Conservation (phyloP, 2,797 vertebrate genomes). For the Hemibagrus guttatus region DNA sequence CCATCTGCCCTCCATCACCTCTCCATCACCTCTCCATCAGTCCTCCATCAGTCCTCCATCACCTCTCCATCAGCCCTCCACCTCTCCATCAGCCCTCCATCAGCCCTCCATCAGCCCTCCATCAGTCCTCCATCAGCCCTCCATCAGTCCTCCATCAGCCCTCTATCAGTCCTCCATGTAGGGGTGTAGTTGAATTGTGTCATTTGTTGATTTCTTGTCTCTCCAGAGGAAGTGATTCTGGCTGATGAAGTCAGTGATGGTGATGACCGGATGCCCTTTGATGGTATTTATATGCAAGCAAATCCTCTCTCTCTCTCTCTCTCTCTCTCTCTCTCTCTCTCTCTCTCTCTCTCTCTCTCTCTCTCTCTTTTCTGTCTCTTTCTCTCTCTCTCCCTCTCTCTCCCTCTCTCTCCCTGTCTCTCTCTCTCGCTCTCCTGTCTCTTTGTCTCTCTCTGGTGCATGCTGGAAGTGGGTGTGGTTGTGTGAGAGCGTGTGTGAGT, state of each 20-base stretch:
- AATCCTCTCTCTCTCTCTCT: conserved; percentile 9
- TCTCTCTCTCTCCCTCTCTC: not conserved
- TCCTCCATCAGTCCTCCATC: no score
- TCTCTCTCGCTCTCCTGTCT: not conserved
- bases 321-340: not conserved
- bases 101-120: not conserved
- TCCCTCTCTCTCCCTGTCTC: not conserved
- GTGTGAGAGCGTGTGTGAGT: not conserved
- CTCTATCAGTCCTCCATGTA: no score
- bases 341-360: not conserved
- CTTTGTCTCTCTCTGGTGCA: not conserved
- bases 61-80: no score
- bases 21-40: not conserved
- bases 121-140: no score
- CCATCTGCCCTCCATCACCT: no score
- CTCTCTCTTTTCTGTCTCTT: not conserved
- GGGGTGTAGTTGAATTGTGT: not conserved
- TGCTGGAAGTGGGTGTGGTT: no score
- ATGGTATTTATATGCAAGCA: conserved; percentile 69
- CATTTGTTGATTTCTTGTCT: conserved; percentile 8
- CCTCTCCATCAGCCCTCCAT: not conserved
- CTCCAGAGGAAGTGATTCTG: conserved; percentile 90
- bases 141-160: no score
- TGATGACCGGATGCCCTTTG: conserved; percentile 81
- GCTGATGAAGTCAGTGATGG: conserved; percentile 88